These are phyloP conservation scores for Hyles euphorbiae DNA, from an alignment of 1,140 invertebrate species.

Conservation along the genomic window DNA sequence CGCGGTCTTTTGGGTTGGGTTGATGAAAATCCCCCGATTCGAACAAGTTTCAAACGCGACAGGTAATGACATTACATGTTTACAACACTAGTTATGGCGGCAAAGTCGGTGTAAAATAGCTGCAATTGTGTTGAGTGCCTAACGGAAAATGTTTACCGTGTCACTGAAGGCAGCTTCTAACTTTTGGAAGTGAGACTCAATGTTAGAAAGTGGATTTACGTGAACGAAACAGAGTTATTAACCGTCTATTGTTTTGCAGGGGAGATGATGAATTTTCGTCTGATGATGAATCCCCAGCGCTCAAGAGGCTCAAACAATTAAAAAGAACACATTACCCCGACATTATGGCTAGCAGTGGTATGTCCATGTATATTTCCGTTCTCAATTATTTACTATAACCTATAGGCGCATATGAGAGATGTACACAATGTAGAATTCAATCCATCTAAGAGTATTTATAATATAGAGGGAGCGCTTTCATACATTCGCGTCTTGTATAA, in stretches of 20 bases:
- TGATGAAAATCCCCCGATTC: conserved; percentile 45
- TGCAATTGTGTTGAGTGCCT: conserved; percentile 17
- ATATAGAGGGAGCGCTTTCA: no score
- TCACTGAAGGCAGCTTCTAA: conserved; percentile 47
- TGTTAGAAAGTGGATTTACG: background rate
- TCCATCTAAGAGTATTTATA: no score
- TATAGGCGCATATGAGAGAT: background rate
- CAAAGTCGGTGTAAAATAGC: conserved; percentile 47
- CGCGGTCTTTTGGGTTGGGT: conserved; percentile 52
- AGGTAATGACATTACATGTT: conserved; percentile 70
- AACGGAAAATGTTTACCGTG: conserved; percentile 50
- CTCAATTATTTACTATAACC: conserved; percentile 1
- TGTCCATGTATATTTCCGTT: background rate
- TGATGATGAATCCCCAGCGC: conserved; percentile 47
- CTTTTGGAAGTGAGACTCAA: conserved; percentile 54
- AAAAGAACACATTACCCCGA: conserved; percentile 48
- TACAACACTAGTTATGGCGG: conserved; percentile 71
- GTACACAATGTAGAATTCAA: no score
- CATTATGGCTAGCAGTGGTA: conserved; percentile 46
- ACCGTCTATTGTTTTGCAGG: conserved; percentile 37
- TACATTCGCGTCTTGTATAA: no score
- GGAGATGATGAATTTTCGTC: conserved; percentile 52
- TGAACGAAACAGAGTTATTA: conserved; percentile 4
- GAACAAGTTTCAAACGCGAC: conserved; percentile 63
- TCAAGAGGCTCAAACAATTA: conserved; percentile 51